These are phyloP conservation scores for Sitophilus oryzae DNA, from an alignment of 1,140 invertebrate species.

Conservation along the genomic window DNA sequence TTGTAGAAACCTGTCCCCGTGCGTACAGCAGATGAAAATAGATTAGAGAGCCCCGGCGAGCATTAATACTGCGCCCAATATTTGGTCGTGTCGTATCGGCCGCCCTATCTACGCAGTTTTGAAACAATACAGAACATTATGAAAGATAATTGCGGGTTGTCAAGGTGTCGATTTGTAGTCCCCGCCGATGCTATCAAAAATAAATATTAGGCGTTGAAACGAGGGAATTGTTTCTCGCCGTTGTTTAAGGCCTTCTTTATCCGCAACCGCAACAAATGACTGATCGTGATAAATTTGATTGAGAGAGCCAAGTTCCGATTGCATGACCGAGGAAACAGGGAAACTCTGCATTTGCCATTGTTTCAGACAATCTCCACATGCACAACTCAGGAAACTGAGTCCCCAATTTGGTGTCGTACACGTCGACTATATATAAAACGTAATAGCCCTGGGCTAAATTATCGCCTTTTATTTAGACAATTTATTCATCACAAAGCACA, in stretches of 20 bases:
- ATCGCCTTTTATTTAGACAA: too few relatives aligned
- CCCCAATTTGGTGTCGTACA: conserved; percentile 6
- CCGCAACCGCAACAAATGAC: conserved; percentile 20
- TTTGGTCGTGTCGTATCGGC: conserved; percentile 34
- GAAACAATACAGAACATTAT: conserved; percentile 44
- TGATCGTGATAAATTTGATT: conserved; percentile 44
- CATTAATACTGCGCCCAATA: conserved; percentile 37
- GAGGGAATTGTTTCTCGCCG: conserved; percentile 34
- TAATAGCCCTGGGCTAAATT: not conserved
- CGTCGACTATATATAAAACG: not conserved
- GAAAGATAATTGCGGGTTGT: conserved; percentile 43
- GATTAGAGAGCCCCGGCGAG: conserved; percentile 18
- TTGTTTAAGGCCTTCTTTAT: conserved; percentile 32
- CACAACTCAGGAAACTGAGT: conserved; percentile 39
- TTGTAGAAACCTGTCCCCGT: conserved; percentile 22
- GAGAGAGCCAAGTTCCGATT: conserved; percentile 43
- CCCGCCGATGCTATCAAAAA: conserved; percentile 43
- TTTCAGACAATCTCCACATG: conserved; percentile 40
- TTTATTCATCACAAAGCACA: too few relatives aligned
- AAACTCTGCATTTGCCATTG: conserved; percentile 43
- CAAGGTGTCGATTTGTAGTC: conserved; percentile 46
- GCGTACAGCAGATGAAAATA: conserved; percentile 23
- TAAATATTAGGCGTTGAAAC: conserved; percentile 43
- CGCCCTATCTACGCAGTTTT: conserved; percentile 35
- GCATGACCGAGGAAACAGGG: conserved; percentile 43